Percentiles rank a stretch among this genome's conserved stretches.
Conservation (phyloP, 1,140 invertebrate species). For the Aphidius ervi region DNA sequence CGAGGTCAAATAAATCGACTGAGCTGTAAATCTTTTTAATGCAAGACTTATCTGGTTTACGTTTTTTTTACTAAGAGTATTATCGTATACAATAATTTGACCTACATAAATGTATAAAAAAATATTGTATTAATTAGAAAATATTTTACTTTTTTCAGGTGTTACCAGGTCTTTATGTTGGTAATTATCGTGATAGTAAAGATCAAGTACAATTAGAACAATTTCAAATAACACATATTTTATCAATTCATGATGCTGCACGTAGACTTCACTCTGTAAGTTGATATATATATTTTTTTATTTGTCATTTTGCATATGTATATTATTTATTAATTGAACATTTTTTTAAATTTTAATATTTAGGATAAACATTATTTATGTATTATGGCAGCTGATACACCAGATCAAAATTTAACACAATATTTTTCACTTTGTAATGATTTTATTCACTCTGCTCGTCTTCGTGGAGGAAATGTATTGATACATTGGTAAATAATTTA, state of each 20-base stretch:
- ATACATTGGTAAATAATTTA: slow-evolving; percentile 78
- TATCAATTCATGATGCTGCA: slow-evolving; percentile 92
- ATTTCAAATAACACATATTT: slow-evolving; percentile 90
- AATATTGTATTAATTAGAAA: slow-evolving; percentile 6
- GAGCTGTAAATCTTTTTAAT: too few species aligned
- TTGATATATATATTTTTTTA: slow-evolving; percentile 27
- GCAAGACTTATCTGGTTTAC: too few species aligned
- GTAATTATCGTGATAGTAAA: slow-evolving; percentile 89
- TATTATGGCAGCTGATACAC: slow-evolving; percentile 87
- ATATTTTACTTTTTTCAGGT: slow-evolving; percentile 57
- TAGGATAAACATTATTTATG: slow-evolving; percentile 94
- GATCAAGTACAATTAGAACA: slow-evolving; percentile 81
- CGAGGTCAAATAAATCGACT: too few species aligned
- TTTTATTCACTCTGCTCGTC: slow-evolving; percentile 88
- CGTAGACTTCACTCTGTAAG: slow-evolving; percentile 77
- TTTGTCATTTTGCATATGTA: slow-evolving; percentile 72
- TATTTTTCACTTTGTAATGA: slow-evolving; percentile 93
- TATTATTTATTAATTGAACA: slow-evolving; percentile 65
- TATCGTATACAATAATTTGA: too few species aligned
- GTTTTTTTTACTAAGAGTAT: too few species aligned
- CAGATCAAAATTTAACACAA: slow-evolving; percentile 88
- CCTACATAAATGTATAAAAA: background rate
- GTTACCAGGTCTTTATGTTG: slow-evolving; percentile 79
- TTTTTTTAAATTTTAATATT: slow-evolving; percentile 32
- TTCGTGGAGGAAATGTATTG: slow-evolving; percentile 85